Evolutionary conservation across 2,113 vertebrate genomes (phyloP), one percentile per base, ranked within the genome.

Genomic region (Macrotis lagotis): DNA sequence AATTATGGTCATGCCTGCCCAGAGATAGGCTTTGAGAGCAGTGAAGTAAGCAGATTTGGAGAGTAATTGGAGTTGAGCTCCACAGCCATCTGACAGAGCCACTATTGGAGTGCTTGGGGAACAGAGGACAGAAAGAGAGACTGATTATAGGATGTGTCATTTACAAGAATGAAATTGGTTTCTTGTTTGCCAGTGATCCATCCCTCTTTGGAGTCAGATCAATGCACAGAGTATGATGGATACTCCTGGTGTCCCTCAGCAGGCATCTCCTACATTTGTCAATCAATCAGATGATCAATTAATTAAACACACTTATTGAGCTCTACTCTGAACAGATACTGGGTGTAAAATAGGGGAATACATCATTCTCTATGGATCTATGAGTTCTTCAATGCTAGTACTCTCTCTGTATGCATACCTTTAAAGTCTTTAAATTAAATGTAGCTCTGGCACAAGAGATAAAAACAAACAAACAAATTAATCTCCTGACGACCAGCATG

Each of bases 231-330:
- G 51, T 59, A 94, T 1, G 47, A 95, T 53, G 83, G 74, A 96
- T 91, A 94, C 37, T 92, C 55, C 51, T 88, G 89, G 53, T 96
- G 25, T 92, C 89, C 92, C 88, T 8, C 48, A 3, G 8, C 1
- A 2, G 50, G 48, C 48, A 14, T 44, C 49, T 0, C 48, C 51
- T 55, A 74, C 53, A 96, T 95, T 88, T 92, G 96, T 94, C 95
- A 93, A 94, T 96, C 88, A 89, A 91, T 89, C 96, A 92, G 74
- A 92, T 59, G 96, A 95, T 96, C 93, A 90, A 91, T 97, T 93
- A 83, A 83, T 83, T 83, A 83, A 83, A 83, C n/a, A 83, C 97
- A 96, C 96, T 97, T 93, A 97, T 53, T 94, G 90, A 50, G 22
- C 3, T 59, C 50, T 52, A 90, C 88, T 95, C 91, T 74, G 66